Evolutionary conservation across 92 coral and sea anemone species (phyloP).

Genomic region (Epizoanthus ramosus): DNA sequence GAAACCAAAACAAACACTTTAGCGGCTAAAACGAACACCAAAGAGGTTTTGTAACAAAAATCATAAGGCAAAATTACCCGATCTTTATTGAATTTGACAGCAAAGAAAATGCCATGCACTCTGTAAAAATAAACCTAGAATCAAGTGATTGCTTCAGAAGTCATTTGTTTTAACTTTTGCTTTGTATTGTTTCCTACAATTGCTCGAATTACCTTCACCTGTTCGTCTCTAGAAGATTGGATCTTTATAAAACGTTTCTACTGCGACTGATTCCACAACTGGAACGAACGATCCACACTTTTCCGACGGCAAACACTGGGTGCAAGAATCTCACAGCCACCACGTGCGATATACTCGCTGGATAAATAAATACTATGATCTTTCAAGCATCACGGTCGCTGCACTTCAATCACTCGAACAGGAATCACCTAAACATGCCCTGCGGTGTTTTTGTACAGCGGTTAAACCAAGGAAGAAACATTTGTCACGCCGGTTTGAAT

Average conservation of each 20-base stretch:
- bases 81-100: neutral
- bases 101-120: neutral
- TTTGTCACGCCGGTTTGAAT: neutral
- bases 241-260: neutral
- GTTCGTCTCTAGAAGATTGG: neutral
- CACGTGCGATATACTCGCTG: neutral
- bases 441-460: constrained; percentile 9
- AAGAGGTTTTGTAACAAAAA: too few species aligned
- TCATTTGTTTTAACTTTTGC: neutral
- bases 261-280: neutral
- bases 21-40: too few species aligned
- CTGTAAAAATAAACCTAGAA: neutral
- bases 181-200: neutral
- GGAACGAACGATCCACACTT: neutral
- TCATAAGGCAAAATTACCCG: too few species aligned
- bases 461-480: neutral
- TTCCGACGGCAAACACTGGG: neutral
- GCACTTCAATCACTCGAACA: neutral
- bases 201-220: neutral
- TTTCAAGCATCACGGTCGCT: constrained; percentile 6
- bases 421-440: neutral
- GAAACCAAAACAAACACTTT: neutral
- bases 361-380: constrained; percentile 2
- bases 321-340: too few species aligned
- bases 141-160: neutral